Evolutionary conservation across 2,888 invertebrate species (phyloP), one percentile per base, ranked within the genome.

Genomic region (Pammene aurita): DNA sequence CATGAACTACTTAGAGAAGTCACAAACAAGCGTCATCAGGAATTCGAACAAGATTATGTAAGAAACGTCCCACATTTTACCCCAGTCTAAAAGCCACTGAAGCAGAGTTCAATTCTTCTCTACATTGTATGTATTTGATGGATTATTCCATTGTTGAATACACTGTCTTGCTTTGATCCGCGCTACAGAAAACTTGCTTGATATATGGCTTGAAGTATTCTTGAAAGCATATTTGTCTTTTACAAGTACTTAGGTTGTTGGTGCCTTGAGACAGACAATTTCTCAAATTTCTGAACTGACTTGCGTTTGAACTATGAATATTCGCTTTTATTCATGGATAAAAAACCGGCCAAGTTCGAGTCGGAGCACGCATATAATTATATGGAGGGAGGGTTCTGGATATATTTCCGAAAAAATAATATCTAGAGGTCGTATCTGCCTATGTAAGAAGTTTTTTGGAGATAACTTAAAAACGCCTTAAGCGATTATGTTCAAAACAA

Each of bases 161-260:
- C 14, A 56, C 38, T 38, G 14, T 11, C 38, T 38, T 14, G n/a
- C 55, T 56, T 56, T 56, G 55, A 56, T 56, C 55, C 55, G 16
- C 26, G 26, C 26, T 26, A 26, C 26, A 11, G 16, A 14, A 57
- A 57, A 65, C 18, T 65, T 57, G 18, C 35, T 55, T 57, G 65
- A 57, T 55, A 44, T 35, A 65, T 41, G 56, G 14, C 56, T 65
- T n/a, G 48, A 48, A 65, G 38, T 65, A 65, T 65, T 65, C 56
- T 57, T 48, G 48, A 48, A 18, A 48, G 50, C 50, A 50, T 66
- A 66, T 66, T 58, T 66, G 50, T 58, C 50, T 46, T 65, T 44
- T 57, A 56, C 46, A 54, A 26, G 63, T 42, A 56, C 16, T 38
- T 13, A 16, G 41, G 13, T 56, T 56, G 38, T 48, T 41, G 18